Percentiles rank a stretch among this genome's conserved stretches.
Evolutionary conservation across 2,888 invertebrate genomes (phyloP).

Genomic region (Epinotia nisella): DNA sequence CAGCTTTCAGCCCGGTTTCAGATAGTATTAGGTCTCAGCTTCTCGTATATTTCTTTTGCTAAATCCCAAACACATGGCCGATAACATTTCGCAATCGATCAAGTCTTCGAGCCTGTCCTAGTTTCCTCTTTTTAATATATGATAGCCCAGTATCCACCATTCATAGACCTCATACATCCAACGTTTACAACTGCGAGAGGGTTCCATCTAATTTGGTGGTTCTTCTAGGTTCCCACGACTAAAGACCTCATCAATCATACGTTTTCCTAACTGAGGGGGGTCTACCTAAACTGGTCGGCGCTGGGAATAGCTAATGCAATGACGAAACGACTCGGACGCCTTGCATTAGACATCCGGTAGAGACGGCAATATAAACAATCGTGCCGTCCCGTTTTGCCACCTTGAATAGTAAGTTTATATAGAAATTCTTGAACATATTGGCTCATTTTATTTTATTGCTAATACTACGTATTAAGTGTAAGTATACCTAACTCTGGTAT

Average conservation of each 20-base stretch:
- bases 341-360: constrained; percentile 58
- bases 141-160: constrained; percentile 45
- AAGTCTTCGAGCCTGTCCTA: constrained; percentile 37
- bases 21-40: neutral
- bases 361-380: constrained; percentile 59
- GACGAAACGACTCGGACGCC: constrained; percentile 57
- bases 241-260: constrained; percentile 30
- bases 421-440: constrained; percentile 24
- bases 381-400: constrained; percentile 47
- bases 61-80: constrained; percentile 32
- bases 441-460: constrained; percentile 6
- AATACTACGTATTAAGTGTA: neutral
- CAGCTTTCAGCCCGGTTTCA: no score
- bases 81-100: constrained; percentile 47
- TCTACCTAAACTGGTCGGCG: constrained; percentile 39
- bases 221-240: neutral
- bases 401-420: constrained; percentile 19
- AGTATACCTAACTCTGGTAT: neutral
- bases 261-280: constrained; percentile 16
- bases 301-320: constrained; percentile 44
- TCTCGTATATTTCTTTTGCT: constrained; percentile 24
- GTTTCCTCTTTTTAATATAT: constrained; percentile 46
- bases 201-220: constrained; percentile 37
- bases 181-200: neutral
- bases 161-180: constrained; percentile 39